phyloP scores from a whole-genome alignment of 2,797 vertebrate genomes.

The Acanthurus lineatus region DNA sequence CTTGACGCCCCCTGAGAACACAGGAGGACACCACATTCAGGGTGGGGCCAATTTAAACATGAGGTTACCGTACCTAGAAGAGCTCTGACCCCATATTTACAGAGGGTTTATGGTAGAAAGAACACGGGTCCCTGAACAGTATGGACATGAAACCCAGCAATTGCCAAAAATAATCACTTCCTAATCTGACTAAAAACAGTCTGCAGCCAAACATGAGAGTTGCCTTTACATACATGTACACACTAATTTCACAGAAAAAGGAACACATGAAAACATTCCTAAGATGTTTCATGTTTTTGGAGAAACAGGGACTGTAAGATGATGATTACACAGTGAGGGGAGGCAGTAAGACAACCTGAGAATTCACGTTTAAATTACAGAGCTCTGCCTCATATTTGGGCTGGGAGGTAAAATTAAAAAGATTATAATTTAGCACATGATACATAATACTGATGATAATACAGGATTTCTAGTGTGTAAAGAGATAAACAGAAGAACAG shows the following conservation, averaged over 20 bases:
- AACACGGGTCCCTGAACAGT: conserved; percentile 23
- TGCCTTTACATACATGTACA: neutral
- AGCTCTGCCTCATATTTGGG: conserved; percentile 9
- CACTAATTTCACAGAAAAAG: conserved; percentile 46
- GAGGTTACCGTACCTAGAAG: conserved; percentile 64
- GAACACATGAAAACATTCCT: conserved; percentile 49
- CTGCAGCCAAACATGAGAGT: conserved; percentile 4
- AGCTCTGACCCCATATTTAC: conserved; percentile 65
- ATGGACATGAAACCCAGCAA: conserved; percentile 62
- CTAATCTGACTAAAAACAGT: conserved; percentile 69
- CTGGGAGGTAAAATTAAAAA: neutral
- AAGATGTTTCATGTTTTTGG: conserved; percentile 34
- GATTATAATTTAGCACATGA: neutral
- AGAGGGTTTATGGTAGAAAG: conserved; percentile 27
- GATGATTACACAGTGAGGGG: conserved; percentile 49
- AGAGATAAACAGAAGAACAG: neutral
- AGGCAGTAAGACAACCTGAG: conserved; percentile 30
- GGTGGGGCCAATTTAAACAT: conserved; percentile 57
- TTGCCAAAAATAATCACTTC: conserved; percentile 66
- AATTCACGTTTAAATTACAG: conserved; percentile 39
- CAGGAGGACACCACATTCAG: conserved; percentile 65
- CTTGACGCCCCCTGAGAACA: conserved; percentile 94
- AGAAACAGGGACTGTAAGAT: conserved; percentile 34
- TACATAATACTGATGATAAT: neutral
- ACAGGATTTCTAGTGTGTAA: neutral